Evolutionary conservation across 2,797 vertebrate species (phyloP), one percentile per base, ranked within the genome.

Genomic region (Loriculus beryllinus): DNA sequence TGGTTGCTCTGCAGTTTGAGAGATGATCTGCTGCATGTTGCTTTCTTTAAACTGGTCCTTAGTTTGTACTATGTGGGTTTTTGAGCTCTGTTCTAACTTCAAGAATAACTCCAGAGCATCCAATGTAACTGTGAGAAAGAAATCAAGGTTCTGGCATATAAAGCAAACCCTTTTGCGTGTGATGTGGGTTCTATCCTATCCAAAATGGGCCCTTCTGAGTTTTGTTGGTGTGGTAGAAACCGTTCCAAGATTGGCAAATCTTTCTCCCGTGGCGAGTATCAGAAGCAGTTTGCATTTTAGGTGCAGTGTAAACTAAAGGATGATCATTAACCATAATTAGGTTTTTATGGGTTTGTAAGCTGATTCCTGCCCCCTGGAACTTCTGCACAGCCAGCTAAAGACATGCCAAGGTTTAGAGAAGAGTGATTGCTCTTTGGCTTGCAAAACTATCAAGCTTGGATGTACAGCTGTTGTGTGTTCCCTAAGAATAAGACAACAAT

Each of bases 281-380:
- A 86, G 95, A 93, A 96, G 82, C 91, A 88, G 77, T 43, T 82
- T 87, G 81, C 19, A 16, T 93, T 91, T 91, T 83, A 83, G 25
- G 33, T 91, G 60, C 48, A 91, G 77, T 79, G 59, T 96, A 96
- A 96, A 96, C 82, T 94, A 93, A 96, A 91, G 54, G 93, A 86
- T 67, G 84, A 83, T 94, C 77, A 93, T 96, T 93, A 95, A 80
- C 79, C 33, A 29, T 96, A 96, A 96, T 96, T 85, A 83, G 90
- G 84, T 77, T 97, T 96, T 95, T 95, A 97, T 95, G 90, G 95
- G 52, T 92, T 94, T 95, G 71, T 92, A 82, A 81, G 70, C 81
- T 92, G 94, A 96, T 71, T 96, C 94, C 92, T 93, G 88, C 69
- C 88, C 88, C 84, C 65, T 82, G 95, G 86, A 96, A 94, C 57